These are phyloP conservation scores for Drosophila nasuta DNA, from an alignment of 1,140 invertebrate species.

Conservation along the genomic window DNA sequence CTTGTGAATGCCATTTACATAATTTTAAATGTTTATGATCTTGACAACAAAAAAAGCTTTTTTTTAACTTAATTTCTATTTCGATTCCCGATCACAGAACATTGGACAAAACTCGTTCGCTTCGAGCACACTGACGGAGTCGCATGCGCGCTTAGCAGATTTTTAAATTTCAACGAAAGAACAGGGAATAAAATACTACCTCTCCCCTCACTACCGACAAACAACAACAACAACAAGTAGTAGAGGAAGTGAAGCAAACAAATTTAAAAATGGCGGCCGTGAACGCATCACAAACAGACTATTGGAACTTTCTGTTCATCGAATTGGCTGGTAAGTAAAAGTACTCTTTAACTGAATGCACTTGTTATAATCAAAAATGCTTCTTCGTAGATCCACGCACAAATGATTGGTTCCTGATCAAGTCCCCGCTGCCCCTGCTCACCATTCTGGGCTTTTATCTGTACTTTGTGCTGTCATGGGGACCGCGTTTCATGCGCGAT, in stretches of 20 bases:
- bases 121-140: conserved; percentile 36
- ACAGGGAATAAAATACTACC: not conserved
- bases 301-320: conserved; percentile 86
- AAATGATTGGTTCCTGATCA: conserved; percentile 93
- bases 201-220: not conserved
- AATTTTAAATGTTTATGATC: conserved; percentile 55
- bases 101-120: conserved; percentile 75
- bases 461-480: conserved; percentile 90
- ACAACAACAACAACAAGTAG: conserved; percentile 16
- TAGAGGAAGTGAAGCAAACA: conserved; percentile 23
- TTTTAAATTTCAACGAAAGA: conserved; percentile 62
- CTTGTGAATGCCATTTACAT: conserved; percentile 51
- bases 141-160: conserved; percentile 73
- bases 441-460: conserved; percentile 89
- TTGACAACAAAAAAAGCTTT: conserved; percentile 35
- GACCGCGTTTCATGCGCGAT: conserved; percentile 92
- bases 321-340: conserved; percentile 86
- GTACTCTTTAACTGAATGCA: not conserved
- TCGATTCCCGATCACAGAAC: conserved; percentile 38
- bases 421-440: conserved; percentile 90
- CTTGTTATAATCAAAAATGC: not conserved
- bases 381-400: conserved; percentile 90
- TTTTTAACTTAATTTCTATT: conserved; percentile 45
- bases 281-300: conserved; percentile 85
- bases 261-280: conserved; percentile 79